Evolutionary conservation across 2,113 vertebrate species (phyloP).

Genomic region (Callipepla squamata): DNA sequence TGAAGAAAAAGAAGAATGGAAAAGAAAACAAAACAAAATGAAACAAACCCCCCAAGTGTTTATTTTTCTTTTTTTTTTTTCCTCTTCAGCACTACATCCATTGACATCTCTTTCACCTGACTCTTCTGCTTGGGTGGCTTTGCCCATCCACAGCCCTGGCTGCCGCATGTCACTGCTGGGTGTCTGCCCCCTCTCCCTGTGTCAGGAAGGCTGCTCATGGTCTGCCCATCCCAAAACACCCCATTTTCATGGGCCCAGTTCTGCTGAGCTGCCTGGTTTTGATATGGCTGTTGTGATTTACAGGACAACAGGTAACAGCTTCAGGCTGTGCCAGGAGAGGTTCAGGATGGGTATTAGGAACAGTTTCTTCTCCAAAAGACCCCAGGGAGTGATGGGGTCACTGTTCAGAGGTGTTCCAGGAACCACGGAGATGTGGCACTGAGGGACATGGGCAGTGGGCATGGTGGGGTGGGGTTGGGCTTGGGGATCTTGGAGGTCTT

Average conservation of each 20-base stretch:
- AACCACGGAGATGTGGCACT: no score
- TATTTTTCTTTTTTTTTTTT: not conserved
- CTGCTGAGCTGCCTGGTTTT: not conserved
- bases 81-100: not conserved
- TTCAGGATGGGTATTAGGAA: not conserved
- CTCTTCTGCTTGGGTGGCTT: not conserved
- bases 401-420: no score
- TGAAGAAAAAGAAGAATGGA: accelerated
- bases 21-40: not conserved
- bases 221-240: not conserved
- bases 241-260: not conserved
- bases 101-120: not conserved
- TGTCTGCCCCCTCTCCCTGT: not conserved
- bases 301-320: not conserved
- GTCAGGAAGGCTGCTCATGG: not conserved
- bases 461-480: no score
- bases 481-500: no score
- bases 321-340: not conserved
- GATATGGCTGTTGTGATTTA: not conserved
- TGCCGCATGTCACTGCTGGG: not conserved
- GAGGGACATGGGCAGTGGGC: no score
- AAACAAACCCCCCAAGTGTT: not conserved
- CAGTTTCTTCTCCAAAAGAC: no score
- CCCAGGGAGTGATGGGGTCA: no score
- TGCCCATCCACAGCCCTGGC: not conserved